A percentile compares a stretch with the other conserved stretches of the same genome.
These are phyloP conservation scores for Okamejei kenojei DNA, from an alignment of 2,797 vertebrate genomes.

Conservation along the genomic window DNA sequence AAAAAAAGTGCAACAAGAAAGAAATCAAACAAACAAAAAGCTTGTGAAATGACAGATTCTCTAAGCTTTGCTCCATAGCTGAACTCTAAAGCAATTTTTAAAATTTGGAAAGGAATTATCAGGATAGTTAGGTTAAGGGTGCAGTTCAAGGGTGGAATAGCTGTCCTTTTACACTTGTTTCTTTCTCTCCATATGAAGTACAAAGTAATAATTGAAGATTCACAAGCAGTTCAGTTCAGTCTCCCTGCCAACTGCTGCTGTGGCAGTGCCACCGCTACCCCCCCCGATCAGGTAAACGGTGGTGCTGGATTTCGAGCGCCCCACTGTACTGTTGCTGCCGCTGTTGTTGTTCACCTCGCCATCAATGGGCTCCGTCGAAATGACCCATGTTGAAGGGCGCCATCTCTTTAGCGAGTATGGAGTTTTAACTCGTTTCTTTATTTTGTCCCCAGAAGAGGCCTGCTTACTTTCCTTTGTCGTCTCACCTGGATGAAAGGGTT, in stretches of 20 bases:
- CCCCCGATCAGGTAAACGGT: conserved; percentile 79
- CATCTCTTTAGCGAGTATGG: conserved; percentile 94
- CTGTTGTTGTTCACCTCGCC: conserved; percentile 80
- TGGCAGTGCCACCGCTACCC: conserved; percentile 71
- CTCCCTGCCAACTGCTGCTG: conserved; percentile 70
- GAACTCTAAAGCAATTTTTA: conserved; percentile 64
- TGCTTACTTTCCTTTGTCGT: conserved; percentile 67
- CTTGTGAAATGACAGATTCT: conserved; percentile 65
- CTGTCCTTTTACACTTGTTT: conserved; percentile 47
- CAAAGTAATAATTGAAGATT: conserved; percentile 57
- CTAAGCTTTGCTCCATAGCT: conserved; percentile 88
- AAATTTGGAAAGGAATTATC: neutral
- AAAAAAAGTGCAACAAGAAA: conserved; percentile 58
- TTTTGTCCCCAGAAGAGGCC: conserved; percentile 87
- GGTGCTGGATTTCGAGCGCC: conserved; percentile 81
- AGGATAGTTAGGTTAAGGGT: conserved; percentile 22
- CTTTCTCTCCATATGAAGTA: conserved; percentile 54
- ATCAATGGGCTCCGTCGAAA: conserved; percentile 80
- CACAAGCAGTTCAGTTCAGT: conserved; percentile 82
- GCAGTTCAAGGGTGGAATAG: conserved; percentile 62
- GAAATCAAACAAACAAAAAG: conserved; percentile 64
- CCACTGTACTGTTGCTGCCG: conserved; percentile 48
- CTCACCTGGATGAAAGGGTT: conserved; percentile 59
- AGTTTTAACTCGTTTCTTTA: conserved; percentile 96
- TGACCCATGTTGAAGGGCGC: conserved; percentile 95